Evolutionary conservation across 2,113 vertebrate species (phyloP).

Genomic region (Dasyprocta punctata): DNA sequence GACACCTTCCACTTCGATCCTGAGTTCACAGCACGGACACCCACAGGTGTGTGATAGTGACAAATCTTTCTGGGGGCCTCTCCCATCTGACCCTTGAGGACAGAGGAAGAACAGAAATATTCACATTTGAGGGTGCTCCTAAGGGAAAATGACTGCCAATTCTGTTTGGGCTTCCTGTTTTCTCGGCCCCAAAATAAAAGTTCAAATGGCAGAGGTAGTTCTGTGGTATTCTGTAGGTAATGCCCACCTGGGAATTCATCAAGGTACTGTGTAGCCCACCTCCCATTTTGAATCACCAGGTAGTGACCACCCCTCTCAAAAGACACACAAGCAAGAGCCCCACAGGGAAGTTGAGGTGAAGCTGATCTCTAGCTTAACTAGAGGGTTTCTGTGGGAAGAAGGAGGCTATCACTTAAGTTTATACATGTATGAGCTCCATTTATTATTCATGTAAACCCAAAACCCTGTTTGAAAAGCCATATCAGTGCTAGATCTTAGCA

Average conservation of each 20-base stretch:
- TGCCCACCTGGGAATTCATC: background rate
- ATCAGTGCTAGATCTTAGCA: fast-evolving
- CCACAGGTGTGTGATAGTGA: conserved; percentile 88
- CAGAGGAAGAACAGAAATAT: background rate
- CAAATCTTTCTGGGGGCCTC: background rate
- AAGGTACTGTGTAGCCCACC: fast-evolving
- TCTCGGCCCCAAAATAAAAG: background rate
- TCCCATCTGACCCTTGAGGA: fast-evolving
- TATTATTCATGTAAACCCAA: background rate
- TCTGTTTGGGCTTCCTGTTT: background rate
- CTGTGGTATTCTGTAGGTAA: fast-evolving
- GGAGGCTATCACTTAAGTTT: background rate
- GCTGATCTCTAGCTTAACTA: too few species aligned
- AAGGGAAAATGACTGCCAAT: fast-evolving
- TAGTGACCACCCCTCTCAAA: background rate
- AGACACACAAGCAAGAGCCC: background rate
- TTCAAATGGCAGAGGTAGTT: fast-evolving
- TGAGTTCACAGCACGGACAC: conserved; percentile 96
- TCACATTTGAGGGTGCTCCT: fast-evolving
- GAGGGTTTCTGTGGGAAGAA: background rate
- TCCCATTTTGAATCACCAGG: background rate
- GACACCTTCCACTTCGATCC: conserved; percentile 99
- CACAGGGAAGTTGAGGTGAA: fast-evolving
- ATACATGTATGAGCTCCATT: fast-evolving
- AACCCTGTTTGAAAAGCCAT: background rate